These are phyloP conservation scores for Sebastes steindachneri DNA, from an alignment of 2,797 vertebrate genomes.

Conservation along the genomic window DNA sequence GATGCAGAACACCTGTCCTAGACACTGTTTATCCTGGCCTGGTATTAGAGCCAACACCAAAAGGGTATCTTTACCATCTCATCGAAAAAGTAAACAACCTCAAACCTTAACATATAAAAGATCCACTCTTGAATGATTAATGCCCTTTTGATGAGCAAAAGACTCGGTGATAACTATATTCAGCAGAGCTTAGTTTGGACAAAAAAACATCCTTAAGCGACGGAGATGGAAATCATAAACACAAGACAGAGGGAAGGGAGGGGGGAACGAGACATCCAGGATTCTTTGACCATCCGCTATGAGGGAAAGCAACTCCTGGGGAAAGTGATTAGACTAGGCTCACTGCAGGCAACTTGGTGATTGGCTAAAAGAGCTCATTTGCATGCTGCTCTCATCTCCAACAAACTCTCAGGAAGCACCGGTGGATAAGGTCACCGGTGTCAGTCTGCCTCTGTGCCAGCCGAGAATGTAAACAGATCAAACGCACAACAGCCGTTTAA, in stretches of 20 bases:
- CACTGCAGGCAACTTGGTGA: slow-evolving; percentile 50
- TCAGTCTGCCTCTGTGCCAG: slow-evolving; percentile 62
- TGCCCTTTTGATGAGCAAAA: slow-evolving; percentile 19
- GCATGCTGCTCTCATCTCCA: slow-evolving; percentile 68
- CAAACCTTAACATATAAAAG: slow-evolving; percentile 4
- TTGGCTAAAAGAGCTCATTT: slow-evolving; percentile 70
- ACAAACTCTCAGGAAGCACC: slow-evolving; percentile 63
- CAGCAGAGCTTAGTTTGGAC: not conserved
- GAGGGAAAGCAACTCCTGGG: slow-evolving; percentile 47
- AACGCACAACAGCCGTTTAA: slow-evolving; percentile 47
- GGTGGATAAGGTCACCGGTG: slow-evolving; percentile 74
- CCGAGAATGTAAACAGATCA: slow-evolving; percentile 67
- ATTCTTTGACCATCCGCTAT: slow-evolving; percentile 31
- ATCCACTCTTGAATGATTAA: slow-evolving; percentile 33
- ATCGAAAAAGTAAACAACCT: slow-evolving; percentile 1
- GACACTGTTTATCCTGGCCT: slow-evolving; percentile 46
- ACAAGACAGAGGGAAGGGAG: not conserved
- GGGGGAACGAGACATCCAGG: not conserved
- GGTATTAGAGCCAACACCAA: slow-evolving; percentile 5
- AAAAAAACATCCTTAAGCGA: slow-evolving; percentile 9
- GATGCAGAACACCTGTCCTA: slow-evolving; percentile 74
- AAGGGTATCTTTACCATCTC: not conserved
- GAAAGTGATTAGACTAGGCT: slow-evolving; percentile 55
- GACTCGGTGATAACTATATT: slow-evolving; percentile 13
- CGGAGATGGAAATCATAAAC: slow-evolving; percentile 21